phyloP scores from a whole-genome alignment of 1,140 invertebrate species.

The Saccostrea glomerata region DNA sequence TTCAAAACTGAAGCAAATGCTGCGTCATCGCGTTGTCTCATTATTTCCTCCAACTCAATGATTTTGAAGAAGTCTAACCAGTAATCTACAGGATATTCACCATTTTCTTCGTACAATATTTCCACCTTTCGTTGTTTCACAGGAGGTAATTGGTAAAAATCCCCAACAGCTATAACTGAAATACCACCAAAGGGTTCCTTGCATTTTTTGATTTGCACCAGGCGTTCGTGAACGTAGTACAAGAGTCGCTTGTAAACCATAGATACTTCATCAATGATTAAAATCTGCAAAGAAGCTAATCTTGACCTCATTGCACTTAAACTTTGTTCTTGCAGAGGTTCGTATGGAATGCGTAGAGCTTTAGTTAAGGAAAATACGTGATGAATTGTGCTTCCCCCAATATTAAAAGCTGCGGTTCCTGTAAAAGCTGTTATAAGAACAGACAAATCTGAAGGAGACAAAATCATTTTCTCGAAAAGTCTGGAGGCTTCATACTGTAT shows the following conservation, averaged over 20 bases:
- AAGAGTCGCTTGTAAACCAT: too few relatives aligned
- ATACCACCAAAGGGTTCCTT: too few relatives aligned
- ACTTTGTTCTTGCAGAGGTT: neutral
- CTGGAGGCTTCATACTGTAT: slow-evolving; percentile 27
- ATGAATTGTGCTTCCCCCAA: too few relatives aligned
- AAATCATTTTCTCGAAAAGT: neutral
- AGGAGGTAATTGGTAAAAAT: too few relatives aligned
- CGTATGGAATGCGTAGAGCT: slow-evolving; percentile 5
- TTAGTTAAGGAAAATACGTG: neutral
- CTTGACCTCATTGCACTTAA: neutral
- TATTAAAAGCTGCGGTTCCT: neutral
- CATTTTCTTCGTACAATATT: too few relatives aligned
- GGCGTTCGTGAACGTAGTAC: too few relatives aligned
- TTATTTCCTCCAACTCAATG: too few relatives aligned
- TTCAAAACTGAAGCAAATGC: slow-evolving; percentile 26
- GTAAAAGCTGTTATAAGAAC: slow-evolving; percentile 51
- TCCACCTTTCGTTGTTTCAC: too few relatives aligned
- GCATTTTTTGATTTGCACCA: too few relatives aligned
- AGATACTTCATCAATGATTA: slow-evolving; percentile 5
- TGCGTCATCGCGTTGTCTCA: neutral
- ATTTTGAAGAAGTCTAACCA: too few relatives aligned
- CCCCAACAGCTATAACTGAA: too few relatives aligned
- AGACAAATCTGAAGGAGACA: neutral
- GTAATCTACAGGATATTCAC: too few relatives aligned
- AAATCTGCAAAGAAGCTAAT: neutral